Percentiles rank a stretch among this genome's conserved stretches.
These are phyloP conservation scores for Phlogophora meticulosa DNA, from an alignment of 2,888 invertebrate genomes.

Conservation along the genomic window DNA sequence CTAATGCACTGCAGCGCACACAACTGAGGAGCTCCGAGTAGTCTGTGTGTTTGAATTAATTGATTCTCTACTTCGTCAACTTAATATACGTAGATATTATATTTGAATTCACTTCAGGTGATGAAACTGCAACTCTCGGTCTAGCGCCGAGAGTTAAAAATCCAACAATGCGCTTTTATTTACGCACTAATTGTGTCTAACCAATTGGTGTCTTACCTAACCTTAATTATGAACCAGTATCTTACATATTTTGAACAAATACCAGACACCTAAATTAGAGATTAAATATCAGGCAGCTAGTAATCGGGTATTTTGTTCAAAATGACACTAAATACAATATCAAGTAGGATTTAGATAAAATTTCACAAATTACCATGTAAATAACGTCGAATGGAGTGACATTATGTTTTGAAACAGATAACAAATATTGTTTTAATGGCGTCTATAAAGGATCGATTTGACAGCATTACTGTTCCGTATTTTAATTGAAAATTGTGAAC, in stretches of 20 bases:
- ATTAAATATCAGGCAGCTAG: conserved; percentile 14
- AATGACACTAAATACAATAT: conserved; percentile 11
- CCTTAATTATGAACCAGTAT: conserved; percentile 28
- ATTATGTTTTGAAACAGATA: conserved; percentile 30
- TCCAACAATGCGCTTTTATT: no score
- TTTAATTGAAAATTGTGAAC: conserved; percentile 18
- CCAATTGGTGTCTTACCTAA: no score
- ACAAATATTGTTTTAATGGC: conserved; percentile 13
- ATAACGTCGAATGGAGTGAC: conserved; percentile 22
- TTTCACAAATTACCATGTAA: conserved; percentile 29
- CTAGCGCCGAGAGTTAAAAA: no score
- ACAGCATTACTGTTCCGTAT: conserved; percentile 7
- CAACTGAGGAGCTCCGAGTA: background rate
- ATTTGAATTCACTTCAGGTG: no score
- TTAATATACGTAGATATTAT: background rate
- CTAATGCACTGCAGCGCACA: conserved; percentile 3
- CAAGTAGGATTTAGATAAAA: conserved; percentile 42
- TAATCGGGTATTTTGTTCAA: conserved; percentile 25
- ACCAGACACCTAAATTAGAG: conserved; percentile 26
- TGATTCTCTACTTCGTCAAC: background rate
- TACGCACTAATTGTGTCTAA: no score
- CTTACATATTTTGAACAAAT: conserved; percentile 33
- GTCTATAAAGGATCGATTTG: conserved; percentile 24
- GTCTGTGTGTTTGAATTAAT: background rate
- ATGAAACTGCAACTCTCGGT: no score